These are phyloP conservation scores for Subanguina moxae DNA, from an alignment of 1,140 invertebrate genomes.

Conservation along the genomic window DNA sequence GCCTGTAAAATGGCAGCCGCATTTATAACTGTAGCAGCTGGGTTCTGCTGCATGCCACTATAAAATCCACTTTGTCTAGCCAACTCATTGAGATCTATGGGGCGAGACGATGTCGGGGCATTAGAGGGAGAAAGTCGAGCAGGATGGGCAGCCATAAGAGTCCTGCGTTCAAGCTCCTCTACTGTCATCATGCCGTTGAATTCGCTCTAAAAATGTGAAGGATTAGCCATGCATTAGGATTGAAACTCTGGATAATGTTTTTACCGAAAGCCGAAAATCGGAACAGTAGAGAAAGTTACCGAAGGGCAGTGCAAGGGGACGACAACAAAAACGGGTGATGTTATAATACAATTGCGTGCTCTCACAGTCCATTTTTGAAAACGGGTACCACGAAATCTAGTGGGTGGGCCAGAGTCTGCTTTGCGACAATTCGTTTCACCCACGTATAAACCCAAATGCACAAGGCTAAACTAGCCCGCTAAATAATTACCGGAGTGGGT, in stretches of 20 bases:
- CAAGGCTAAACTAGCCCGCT: neutral
- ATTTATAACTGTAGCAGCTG: neutral
- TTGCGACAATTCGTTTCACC: no score
- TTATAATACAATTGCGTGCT: no score
- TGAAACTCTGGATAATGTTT: no score
- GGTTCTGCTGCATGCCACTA: neutral
- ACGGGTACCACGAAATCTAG: no score
- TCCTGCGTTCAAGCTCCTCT: constrained; percentile 3
- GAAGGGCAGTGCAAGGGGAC: no score
- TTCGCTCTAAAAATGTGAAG: constrained; percentile 4
- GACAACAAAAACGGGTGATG: no score
- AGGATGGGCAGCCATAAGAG: neutral
- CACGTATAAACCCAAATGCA: no score
- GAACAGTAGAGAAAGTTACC: no score
- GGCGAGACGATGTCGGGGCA: neutral
- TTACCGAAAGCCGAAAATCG: no score
- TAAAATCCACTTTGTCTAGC: neutral
- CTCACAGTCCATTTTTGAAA: no score
- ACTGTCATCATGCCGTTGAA: constrained; percentile 7
- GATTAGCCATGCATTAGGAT: no score
- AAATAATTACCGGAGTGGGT: neutral
- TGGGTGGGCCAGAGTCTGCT: no score
- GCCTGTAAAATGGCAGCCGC: neutral
- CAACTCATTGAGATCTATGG: neutral
- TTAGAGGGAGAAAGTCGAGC: neutral